These are phyloP conservation scores for Orchesellides sinensis DNA, from an alignment of 2,888 invertebrate species.

Conservation along the genomic window DNA sequence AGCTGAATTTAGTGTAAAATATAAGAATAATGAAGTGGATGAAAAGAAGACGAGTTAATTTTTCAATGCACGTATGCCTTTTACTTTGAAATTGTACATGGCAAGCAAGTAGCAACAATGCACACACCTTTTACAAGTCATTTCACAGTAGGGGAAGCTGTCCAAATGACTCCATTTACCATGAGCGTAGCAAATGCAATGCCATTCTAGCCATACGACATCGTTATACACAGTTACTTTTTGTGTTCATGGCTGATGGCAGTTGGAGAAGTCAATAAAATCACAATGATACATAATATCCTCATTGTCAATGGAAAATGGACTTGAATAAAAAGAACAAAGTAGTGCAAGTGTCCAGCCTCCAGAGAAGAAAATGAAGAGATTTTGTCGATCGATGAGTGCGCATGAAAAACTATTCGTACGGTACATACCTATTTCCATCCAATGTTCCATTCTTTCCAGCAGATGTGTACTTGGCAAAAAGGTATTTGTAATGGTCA, in stretches of 20 bases:
- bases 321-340: slow-evolving; percentile 46
- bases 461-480: background rate
- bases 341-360: slow-evolving; percentile 55
- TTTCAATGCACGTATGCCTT: background rate
- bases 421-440: too few relatives aligned
- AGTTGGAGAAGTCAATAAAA: slow-evolving; percentile 50
- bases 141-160: slow-evolving; percentile 55
- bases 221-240: background rate
- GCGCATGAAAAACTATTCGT: too few relatives aligned
- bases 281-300: slow-evolving; percentile 51
- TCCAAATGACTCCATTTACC: slow-evolving; percentile 47
- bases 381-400: too few relatives aligned
- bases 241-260: background rate
- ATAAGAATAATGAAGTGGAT: background rate
- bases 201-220: too few relatives aligned
- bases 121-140: slow-evolving; percentile 52
- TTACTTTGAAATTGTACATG: background rate
- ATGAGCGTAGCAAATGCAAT: too few relatives aligned
- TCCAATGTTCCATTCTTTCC: too few relatives aligned
- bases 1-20: too few relatives aligned
- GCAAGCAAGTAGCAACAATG: background rate
- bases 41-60: slow-evolving; percentile 28
- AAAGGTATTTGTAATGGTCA: background rate
- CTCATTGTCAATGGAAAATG: slow-evolving; percentile 54
- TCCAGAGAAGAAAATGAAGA: background rate